Conservation (phyloP, 30 jellyfish, hydroid and myxozoan species). For the Aurelia aurita complex sp. Pacific region DNA sequence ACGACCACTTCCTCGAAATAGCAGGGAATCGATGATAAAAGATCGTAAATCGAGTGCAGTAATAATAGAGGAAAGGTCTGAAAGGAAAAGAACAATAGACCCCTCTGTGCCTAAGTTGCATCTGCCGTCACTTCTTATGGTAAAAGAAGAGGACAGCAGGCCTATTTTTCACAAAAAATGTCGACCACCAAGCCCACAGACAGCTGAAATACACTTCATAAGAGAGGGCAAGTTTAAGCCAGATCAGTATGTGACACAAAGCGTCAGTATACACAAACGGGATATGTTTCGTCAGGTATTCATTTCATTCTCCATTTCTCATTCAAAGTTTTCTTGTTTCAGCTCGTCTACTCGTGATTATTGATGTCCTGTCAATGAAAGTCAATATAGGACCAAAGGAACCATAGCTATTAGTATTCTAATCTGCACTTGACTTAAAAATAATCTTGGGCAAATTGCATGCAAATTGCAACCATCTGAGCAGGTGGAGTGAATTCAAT, state of each 20-base stretch:
- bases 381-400: too few species aligned
- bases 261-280: constrained; percentile 42
- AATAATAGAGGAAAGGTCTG: background rate
- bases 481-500: too few species aligned
- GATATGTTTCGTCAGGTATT: constrained; percentile 46
- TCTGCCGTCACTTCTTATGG: constrained; percentile 29
- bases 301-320: background rate
- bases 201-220: constrained; percentile 12
- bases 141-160: constrained; percentile 12
- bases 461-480: too few species aligned
- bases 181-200: constrained; percentile 53
- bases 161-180: constrained; percentile 15
- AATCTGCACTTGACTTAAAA: too few species aligned
- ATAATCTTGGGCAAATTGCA: too few species aligned
- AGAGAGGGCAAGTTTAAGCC: constrained; percentile 23
- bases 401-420: too few species aligned
- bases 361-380: too few species aligned
- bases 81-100: background rate
- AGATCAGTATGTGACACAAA: constrained; percentile 35
- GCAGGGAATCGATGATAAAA: constrained; percentile 30
- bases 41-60: background rate
- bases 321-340: background rate
- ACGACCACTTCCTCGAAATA: constrained; percentile 34
- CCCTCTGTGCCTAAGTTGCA: constrained; percentile 39
- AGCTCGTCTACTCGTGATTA: too few species aligned